Evolutionary conservation across 1,140 invertebrate species (phyloP), one percentile per base, ranked within the genome.

Genomic region (Drosophila seguyi): DNA sequence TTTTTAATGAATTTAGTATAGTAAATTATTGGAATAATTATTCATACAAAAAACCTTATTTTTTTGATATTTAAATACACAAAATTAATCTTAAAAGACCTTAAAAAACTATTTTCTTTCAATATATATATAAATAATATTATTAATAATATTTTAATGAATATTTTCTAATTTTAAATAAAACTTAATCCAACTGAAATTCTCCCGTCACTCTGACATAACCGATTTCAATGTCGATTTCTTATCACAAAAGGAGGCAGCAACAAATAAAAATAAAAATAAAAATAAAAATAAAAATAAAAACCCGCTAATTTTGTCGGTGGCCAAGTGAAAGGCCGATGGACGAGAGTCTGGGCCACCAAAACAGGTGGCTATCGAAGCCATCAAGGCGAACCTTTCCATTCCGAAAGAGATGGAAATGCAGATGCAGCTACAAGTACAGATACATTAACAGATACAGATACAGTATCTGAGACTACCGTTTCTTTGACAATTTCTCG

Each of bases 271-370:
- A 48, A 20, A 34, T 7, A 7, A 11, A 14, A 73, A 50, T 42
- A 56, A 59, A 75, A 65, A 44, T 65, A 18, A 39, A 20, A 20
- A 44, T 44, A 44, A 25, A 36, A 57, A 47, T 52, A 13, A 41
- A 45, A 73, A 57, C 56, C 41, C 36, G 79, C 44, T 75, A 38
- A 41, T 61, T 34, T 48, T 53, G 52, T 47, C 69, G 55, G 47
- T 61, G 53, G 16, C 22, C 63, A 68, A 88, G 84, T 88, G 80
- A 87, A 83, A 87, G 83, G 83, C 84, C 80, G 67, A 45, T 59
- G 60, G 68, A 20, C 34, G 47, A 55, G 66, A 55, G n/a, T n/a
- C 81, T 71, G 60, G 55, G 65, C 47, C 66, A 38, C 29, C 20
- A 25, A 75, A 61, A 36, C 59, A 61, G 57, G 52, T 72, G 50